phyloP scores from a whole-genome alignment of 2,113 vertebrate genomes.

The Pica pica region DNA sequence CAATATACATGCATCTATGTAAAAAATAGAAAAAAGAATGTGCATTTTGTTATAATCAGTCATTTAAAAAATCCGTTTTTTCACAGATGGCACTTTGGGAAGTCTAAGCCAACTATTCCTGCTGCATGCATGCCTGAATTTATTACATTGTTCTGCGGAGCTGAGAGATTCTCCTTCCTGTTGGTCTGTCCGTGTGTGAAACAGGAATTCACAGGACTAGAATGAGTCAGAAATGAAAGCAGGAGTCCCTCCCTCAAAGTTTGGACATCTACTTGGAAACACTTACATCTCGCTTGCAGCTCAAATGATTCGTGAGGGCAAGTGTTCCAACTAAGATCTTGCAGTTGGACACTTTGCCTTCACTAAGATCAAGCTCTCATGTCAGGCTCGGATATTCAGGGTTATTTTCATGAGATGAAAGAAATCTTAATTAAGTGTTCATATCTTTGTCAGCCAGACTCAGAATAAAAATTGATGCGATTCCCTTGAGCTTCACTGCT shows the following conservation, averaged over 20 bases:
- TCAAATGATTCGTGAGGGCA: neutral
- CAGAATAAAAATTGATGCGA: neutral
- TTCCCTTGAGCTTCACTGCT: slow-evolving; percentile 5
- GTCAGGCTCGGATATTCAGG: neutral
- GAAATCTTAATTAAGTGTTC: slow-evolving; percentile 36
- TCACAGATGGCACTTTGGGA: neutral
- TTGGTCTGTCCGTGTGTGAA: neutral
- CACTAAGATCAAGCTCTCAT: neutral
- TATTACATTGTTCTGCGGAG: neutral
- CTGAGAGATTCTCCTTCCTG: neutral
- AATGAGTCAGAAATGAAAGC: neutral
- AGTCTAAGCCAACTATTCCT: neutral
- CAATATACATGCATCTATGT: neutral
- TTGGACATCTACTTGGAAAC: neutral
- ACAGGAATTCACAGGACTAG: neutral
- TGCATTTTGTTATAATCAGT: neutral
- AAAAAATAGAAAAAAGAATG: neutral
- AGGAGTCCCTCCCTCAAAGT: neutral
- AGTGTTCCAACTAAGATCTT: neutral
- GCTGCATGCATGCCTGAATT: neutral
- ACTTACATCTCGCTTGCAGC: neutral
- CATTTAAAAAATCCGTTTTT: neutral
- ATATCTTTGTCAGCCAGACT: slow-evolving; percentile 45
- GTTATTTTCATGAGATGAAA: slow-evolving; percentile 21
- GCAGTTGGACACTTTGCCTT: neutral